phyloP scores from a whole-genome alignment of 2,888 invertebrate species.

The Dicyrtoma fusca region DNA sequence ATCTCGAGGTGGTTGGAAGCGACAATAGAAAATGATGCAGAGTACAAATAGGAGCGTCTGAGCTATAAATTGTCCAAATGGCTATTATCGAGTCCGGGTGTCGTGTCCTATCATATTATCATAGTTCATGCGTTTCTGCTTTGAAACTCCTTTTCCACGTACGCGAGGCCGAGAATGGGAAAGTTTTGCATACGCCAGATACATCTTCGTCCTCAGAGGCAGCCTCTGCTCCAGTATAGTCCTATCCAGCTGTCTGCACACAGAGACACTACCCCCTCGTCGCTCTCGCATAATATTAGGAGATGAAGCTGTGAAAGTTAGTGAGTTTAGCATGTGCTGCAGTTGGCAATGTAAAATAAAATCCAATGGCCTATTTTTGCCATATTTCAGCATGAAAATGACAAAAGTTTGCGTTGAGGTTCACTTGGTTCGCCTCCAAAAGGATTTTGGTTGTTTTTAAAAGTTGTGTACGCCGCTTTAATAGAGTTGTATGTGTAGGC shows the following conservation, averaged over 20 bases:
- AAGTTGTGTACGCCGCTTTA: too few species aligned
- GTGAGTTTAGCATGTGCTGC: slow-evolving; percentile 4
- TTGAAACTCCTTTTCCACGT: slow-evolving; percentile 24
- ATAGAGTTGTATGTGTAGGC: too few species aligned
- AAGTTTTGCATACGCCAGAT: slow-evolving; percentile 24
- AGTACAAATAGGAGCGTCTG: slow-evolving; percentile 35
- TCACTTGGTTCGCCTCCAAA: background rate
- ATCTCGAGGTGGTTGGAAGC: background rate
- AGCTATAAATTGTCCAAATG: slow-evolving; percentile 38
- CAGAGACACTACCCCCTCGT: too few species aligned
- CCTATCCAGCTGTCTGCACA: too few species aligned
- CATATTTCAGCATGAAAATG: slow-evolving; percentile 45
- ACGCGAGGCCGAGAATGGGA: slow-evolving; percentile 10
- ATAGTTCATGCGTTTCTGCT: slow-evolving; percentile 24
- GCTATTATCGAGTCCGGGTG: slow-evolving; percentile 30
- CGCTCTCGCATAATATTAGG: background rate
- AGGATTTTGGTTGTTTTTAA: too few species aligned
- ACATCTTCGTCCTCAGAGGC: too few species aligned
- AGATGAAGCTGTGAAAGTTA: slow-evolving; percentile 20
- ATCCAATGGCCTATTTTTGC: slow-evolving; percentile 33
- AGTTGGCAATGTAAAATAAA: slow-evolving; percentile 26
- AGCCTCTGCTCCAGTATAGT: too few species aligned
- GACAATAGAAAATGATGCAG: slow-evolving; percentile 22
- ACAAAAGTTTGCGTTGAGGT: slow-evolving; percentile 38
- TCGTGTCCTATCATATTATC: slow-evolving; percentile 34